A percentile compares a stretch with the other conserved stretches of the same genome.
Evolutionary conservation across 2,888 invertebrate genomes (phyloP).

Genomic region (Hesperia comma): DNA sequence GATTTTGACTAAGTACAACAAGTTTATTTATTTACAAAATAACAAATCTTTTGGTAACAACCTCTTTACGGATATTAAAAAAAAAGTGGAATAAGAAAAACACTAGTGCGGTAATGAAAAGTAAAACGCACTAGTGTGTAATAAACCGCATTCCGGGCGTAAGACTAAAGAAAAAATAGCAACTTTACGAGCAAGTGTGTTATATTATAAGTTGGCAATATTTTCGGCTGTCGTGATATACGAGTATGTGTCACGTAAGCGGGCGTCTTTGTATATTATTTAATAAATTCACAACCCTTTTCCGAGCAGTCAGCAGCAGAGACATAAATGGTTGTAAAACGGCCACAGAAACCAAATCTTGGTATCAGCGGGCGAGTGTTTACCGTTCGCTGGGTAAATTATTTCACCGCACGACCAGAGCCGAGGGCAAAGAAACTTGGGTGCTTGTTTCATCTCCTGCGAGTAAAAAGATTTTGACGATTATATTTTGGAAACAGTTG

Average conservation of each 20-base stretch:
- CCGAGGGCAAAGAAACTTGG: slow-evolving; percentile 23
- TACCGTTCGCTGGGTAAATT: slow-evolving; percentile 64
- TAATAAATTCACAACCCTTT: slow-evolving; percentile 35
- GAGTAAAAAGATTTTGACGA: background rate
- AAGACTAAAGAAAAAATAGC: no score
- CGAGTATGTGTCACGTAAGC: background rate
- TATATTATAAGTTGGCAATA: slow-evolving; percentile 12
- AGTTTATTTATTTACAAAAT: no score
- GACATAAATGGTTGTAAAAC: slow-evolving; percentile 53
- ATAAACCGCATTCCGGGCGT: no score
- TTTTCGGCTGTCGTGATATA: background rate
- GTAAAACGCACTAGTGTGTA: no score
- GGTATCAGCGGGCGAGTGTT: slow-evolving; percentile 63
- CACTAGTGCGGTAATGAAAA: no score
- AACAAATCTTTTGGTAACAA: no score
- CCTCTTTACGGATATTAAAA: no score
- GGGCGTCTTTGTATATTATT: slow-evolving; percentile 14
- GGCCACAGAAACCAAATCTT: slow-evolving; percentile 53
- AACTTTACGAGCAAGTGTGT: no score
- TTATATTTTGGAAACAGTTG: no score
- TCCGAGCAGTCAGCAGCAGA: slow-evolving; percentile 26
- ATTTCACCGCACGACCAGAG: slow-evolving; percentile 53
- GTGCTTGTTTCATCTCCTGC: slow-evolving; percentile 7
- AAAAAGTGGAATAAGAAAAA: no score
- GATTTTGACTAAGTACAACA: no score